Base-by-base conservation (phyloP, 2,888 invertebrate species). In the Lysandra coridon region DNA sequence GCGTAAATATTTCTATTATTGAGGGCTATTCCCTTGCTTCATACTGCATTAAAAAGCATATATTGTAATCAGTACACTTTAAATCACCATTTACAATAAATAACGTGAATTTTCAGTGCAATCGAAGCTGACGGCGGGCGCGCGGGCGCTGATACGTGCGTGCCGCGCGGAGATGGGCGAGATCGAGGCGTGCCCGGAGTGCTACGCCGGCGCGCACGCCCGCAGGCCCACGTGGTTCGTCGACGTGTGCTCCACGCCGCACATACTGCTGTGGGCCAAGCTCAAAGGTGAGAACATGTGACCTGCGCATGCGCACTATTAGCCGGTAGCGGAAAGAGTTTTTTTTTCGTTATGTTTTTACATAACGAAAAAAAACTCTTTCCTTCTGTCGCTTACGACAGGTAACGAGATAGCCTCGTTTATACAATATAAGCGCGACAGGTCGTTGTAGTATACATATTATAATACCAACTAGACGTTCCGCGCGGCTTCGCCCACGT, bases 261-360 rank as follows among this genome's bases (percentile, higher is more conserved):
- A 99, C 92, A 94, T 98, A 23, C 91, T 99, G 80, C 97, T 99
- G 0, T 99, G 99, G 99, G 99, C 99, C 0, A 99, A 99, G 89
- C 94, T 99, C 14, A 98, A 99, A 94, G 99, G 96, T 90, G 62
- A 10, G 62, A 62, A 17, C 62, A 4, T 4, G 14, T 53, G 53
- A 3, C 14, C 44, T 44, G 44, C 44, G 44, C 10, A 57, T 57
- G 57, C 57, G 57, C 62, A 62, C 57, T 14, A 4, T 57, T 57
- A 17, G 17, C 14, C 17, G 4, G 57, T 10, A 49, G 49, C 23
- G 23, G 23, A 23, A 23, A 23, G 23, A 23, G 23, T 23, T 23
- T 23, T 23, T 23, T 23, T 23, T 99, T 40, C 40, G 40, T 40
- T 40, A 40, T 40, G 40, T 40, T 40, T 5, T 40, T 40, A 5